These are phyloP conservation scores for Schizopygopsis malacanthus DNA, from an alignment of 2,797 vertebrate species.

Conservation along the genomic window DNA sequence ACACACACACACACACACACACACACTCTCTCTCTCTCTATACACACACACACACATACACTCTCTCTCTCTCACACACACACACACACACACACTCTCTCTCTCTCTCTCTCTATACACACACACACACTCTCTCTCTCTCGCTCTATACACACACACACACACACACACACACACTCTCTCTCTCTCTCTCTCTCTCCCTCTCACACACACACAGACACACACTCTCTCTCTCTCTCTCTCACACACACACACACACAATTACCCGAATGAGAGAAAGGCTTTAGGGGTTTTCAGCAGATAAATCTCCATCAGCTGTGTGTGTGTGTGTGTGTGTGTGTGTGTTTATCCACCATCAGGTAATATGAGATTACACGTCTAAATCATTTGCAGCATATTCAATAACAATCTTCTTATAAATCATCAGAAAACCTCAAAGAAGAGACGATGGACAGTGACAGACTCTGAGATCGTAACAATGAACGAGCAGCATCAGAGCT, in stretches of 20 bases:
- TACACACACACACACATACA: too few species aligned
- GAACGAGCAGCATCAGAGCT: background rate
- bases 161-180: too few species aligned
- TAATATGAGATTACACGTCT: background rate
- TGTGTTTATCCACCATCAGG: background rate
- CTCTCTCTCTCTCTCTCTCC: too few species aligned
- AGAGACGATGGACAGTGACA: background rate
- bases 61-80: too few species aligned
- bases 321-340: conserved; percentile 7
- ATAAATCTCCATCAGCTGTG: conserved; percentile 9
- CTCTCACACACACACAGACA: too few species aligned
- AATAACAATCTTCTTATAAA: background rate
- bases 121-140: too few species aligned
- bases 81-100: too few species aligned
- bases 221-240: too few species aligned
- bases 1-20: background rate
- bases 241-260: background rate
- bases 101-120: too few species aligned
- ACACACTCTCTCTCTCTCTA: too few species aligned
- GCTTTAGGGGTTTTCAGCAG: background rate
- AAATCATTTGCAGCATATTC: background rate
- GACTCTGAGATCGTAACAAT: background rate
- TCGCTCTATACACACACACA: too few species aligned
- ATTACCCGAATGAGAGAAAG: background rate
- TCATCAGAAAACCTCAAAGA: background rate